Evolutionary conservation across 2,888 invertebrate genomes (phyloP), one percentile per base, ranked within the genome.

Genomic region (Ditula angustiorana): DNA sequence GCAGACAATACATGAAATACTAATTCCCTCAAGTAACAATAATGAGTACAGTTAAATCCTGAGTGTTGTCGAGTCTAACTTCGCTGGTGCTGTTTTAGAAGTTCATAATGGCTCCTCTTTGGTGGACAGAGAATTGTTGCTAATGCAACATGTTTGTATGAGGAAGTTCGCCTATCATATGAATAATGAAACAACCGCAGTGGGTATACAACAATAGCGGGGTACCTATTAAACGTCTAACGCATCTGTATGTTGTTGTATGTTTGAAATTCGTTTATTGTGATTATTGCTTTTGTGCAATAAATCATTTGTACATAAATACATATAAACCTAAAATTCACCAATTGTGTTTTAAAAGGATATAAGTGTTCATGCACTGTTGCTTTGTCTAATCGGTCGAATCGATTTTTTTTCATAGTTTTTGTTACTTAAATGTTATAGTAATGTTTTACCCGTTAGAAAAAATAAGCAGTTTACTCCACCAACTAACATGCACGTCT

Each of bases 21-120:
- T 68, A 75, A 81, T 78, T 81, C 74, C 73, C 71, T 61, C 66
- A 69, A 69, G 70, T 67, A 69, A 71, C 68, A 73, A 72, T 72
- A 75, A 71, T 73, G 78, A 81, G 79, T 80, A 68, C 71, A 82
- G 79, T 79, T 85, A 82, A 84, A 85, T 86, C 82, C 85, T 72
- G 78, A 81, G 77, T 81, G 83, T 81, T 73, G 83, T 77, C 82
- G 75, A 79, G 82, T 78, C 80, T 74, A 85, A 87, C 85, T 88
- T 87, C 82, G 78, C 79, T 81, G 79, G 77, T 79, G 76, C 75
- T 74, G 80, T 84, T 86, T 81, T 81, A 81, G 81, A 81, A 85
- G 85, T 86, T 83, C 30, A 84, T 87, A 87, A 88, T 87, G 83
- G 85, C 73, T 77, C 79, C 81, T 82, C 79, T 81, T 81, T 80